Evolutionary conservation across 2,797 vertebrate species (phyloP), one percentile per base, ranked within the genome.

Genomic region (Xyrichtys novacula): DNA sequence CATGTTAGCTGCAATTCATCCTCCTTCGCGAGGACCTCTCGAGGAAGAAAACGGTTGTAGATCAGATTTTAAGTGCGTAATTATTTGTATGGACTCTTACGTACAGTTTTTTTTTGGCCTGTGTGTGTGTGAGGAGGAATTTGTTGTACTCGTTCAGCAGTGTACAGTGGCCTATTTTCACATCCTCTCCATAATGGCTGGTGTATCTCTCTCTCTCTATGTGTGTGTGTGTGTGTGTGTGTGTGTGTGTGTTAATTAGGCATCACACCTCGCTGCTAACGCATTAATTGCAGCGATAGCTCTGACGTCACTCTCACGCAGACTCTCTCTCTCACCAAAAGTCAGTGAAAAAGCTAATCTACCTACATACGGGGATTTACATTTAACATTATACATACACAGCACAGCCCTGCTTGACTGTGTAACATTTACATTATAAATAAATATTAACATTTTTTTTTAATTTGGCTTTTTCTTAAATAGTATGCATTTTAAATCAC

Each of bases 171-270:
- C 76, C 62, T 67, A 49, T 64, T 78, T 80, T 76, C 36, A 25
- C 65, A 40, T 25, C 36, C 19, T 67, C 50, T 64, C 23, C 40
- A 55, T 67, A 11, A 50, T 72, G 34, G 52, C 46, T 46, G 43
- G 55, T 69, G 54, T 53, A 43, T 50, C 17, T 47, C 40, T 61
- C 49, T 56, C 40, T 17, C 20, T 50, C 44, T 34, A 50, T 53
- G 31, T 25, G 48, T 20, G 50, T 46, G 57, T 16, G 49, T 10
- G 60, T 19, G 23, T 54, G 66, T 40, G 63, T 69, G 69, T 14
- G 57, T 59, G 71, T 55, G 78, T 29, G 76, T 60, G 65, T 78
- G 49, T 80, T 90, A 86, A 90, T 90, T 81, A 85, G 76, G 48
- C 78, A 80, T 84, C 81, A 83, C 88, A 90, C 75, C 54, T 85